Evolutionary conservation across 2,797 vertebrate genomes (phyloP), one percentile per base, ranked within the genome.

Genomic region (Glossophaga mutica): DNA sequence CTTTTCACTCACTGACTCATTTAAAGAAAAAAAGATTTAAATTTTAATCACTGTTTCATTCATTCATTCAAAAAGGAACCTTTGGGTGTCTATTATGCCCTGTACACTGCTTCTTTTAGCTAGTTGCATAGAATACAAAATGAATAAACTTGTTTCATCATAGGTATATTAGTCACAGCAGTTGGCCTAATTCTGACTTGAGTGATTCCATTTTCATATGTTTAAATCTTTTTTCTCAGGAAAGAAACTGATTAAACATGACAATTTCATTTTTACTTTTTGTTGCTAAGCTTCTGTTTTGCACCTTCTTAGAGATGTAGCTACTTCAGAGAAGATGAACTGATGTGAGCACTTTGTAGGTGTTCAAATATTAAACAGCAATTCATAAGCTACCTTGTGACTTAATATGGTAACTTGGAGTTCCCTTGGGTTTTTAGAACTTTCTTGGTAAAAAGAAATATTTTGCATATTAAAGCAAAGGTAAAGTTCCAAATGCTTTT

Each of bases 121-220:
- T 83, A 67, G 24, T 16, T 70, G n/a, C 37, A 94, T 57, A 5
- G 62, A 94, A 90, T 95, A 71, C 16, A 62, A 93, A 93, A 91
- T 89, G 87, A 89, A 52, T 48, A 92, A 87, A 68, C 71, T 76
- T 87, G 50, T 95, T 96, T 93, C 70, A 93, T 95, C 87, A 93
- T 52, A 19, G 15, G 65, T 10, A 62, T 88, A 94, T 86, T 92
- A 94, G 70, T 95, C 88, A 95, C 76, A 95, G 82, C 29, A 82
- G 92, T 74, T 95, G 92, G 59, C 78, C 88, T 92, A 90, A 95
- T 96, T 96, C 81, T 94, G 82, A 95, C 62, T 96, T 83, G 73
- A 95, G 76, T 95, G 91, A 92, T 97, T 96, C 78, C 88, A 92
- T 95, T 94, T 96, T 88, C 91, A 65, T 68, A 83, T 87, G 55